phyloP scores from a whole-genome alignment of 2,113 vertebrate genomes.

The Bothrops jararaca region DNA sequence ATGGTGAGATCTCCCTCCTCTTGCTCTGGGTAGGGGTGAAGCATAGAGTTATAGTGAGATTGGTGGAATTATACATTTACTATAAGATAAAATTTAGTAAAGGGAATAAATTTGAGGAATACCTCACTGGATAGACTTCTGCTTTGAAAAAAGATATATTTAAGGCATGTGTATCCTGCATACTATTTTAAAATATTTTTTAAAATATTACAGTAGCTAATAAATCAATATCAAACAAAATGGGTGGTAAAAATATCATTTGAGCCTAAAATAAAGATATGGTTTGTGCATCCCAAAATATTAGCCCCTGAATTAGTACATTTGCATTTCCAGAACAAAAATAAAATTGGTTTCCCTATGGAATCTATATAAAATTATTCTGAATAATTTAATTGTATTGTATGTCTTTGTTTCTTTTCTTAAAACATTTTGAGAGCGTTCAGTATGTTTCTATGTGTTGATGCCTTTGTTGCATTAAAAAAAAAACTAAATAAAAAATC shows the following conservation, averaged over 20 bases:
- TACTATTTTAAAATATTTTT: not conserved
- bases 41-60: not conserved
- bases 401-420: not conserved
- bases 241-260: not conserved
- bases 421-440: not conserved
- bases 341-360: not conserved
- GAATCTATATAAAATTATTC: not conserved
- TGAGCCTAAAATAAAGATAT: not conserved
- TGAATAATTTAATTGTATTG: not conserved
- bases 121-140: not conserved
- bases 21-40: not conserved
- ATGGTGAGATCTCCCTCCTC: constrained; percentile 74
- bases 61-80: not conserved
- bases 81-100: not conserved
- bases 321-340: not conserved
- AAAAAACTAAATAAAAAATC: not conserved
- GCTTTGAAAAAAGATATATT: not conserved
- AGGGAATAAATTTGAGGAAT: not conserved
- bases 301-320: not conserved
- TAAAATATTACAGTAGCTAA: not conserved
- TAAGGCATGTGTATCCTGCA: not conserved
- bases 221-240: not conserved
- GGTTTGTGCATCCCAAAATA: not conserved
- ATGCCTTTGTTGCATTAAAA: not conserved
- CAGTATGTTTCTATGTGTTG: not conserved